A percentile compares a stretch with the other conserved stretches of the same genome.
Evolutionary conservation across 2,113 vertebrate genomes (phyloP).

Genomic region (Sinosuthora webbiana): DNA sequence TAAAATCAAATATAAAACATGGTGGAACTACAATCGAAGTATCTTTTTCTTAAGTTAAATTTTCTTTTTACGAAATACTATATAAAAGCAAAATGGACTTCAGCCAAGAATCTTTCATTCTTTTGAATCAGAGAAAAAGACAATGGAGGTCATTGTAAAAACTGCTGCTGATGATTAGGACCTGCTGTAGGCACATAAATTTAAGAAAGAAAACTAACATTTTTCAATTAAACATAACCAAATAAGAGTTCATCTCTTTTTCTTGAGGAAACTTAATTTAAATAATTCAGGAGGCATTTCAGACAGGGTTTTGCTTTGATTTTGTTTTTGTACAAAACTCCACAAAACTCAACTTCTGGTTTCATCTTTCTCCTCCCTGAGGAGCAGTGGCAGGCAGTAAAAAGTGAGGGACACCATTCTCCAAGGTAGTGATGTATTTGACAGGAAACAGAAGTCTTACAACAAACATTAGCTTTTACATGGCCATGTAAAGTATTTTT

Average conservation of each 20-base stretch:
- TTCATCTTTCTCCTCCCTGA: background rate
- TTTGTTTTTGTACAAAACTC: background rate
- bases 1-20: background rate
- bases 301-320: background rate
- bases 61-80: background rate
- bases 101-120: background rate
- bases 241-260: background rate
- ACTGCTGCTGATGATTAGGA: background rate
- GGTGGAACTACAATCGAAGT: background rate
- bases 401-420: background rate
- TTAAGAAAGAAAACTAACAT: background rate
- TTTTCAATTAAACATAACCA: background rate
- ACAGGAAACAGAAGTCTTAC: background rate
- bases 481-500: background rate
- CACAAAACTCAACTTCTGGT: background rate
- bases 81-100: background rate
- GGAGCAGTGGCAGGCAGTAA: background rate
- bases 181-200: background rate
- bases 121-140: background rate
- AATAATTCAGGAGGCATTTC: background rate
- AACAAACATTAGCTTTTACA: background rate
- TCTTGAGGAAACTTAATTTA: background rate
- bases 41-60: background rate
- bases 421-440: background rate
- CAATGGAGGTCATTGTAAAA: background rate